Evolutionary conservation across 2,113 vertebrate genomes (phyloP).

Genomic region (Coryphaenoides rupestris): DNA sequence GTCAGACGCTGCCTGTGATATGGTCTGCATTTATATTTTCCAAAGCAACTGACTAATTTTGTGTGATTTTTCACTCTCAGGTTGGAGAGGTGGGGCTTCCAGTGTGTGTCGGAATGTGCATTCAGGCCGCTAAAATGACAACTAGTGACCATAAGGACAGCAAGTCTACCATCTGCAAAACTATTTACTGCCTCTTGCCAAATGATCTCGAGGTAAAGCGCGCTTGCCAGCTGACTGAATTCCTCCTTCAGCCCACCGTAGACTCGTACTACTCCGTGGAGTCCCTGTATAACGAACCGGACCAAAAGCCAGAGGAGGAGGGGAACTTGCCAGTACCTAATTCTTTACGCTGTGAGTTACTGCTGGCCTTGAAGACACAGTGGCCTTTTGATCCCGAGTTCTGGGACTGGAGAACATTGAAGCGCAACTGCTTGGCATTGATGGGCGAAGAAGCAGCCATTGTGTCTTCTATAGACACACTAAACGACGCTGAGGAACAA

Average conservation of each 20-base stretch:
- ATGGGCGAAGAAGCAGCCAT: conserved; percentile 99
- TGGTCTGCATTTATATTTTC: neutral
- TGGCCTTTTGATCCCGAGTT: conserved; percentile 99
- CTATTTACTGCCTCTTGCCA: conserved; percentile 95
- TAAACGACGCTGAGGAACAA: conserved; percentile 90
- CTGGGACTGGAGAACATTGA: conserved; percentile 99
- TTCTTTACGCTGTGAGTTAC: conserved; percentile 94
- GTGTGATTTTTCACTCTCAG: conserved; percentile 67
- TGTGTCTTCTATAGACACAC: conserved; percentile 93
- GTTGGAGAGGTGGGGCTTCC: conserved; percentile 92
- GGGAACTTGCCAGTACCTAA: conserved; percentile 96
- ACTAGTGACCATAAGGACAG: conserved; percentile 85
- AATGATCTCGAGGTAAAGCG: conserved; percentile 96
- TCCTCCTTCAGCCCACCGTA: conserved; percentile 94
- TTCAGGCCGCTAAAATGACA: conserved; percentile 94
- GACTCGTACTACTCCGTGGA: conserved; percentile 98
- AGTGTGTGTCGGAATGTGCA: conserved; percentile 95
- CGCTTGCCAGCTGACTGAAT: conserved; percentile 97
- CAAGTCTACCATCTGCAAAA: conserved; percentile 97
- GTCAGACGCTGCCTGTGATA: neutral
- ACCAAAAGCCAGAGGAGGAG: conserved; percentile 97
- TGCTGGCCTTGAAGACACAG: conserved; percentile 97
- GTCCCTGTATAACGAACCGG: conserved; percentile 96
- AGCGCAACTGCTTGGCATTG: conserved; percentile 92
- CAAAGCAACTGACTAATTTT: neutral